Percentiles rank a stretch among this genome's conserved stretches.
These are phyloP conservation scores for Nomada ruficornis DNA, from an alignment of 2,888 invertebrate genomes.

Conservation along the genomic window DNA sequence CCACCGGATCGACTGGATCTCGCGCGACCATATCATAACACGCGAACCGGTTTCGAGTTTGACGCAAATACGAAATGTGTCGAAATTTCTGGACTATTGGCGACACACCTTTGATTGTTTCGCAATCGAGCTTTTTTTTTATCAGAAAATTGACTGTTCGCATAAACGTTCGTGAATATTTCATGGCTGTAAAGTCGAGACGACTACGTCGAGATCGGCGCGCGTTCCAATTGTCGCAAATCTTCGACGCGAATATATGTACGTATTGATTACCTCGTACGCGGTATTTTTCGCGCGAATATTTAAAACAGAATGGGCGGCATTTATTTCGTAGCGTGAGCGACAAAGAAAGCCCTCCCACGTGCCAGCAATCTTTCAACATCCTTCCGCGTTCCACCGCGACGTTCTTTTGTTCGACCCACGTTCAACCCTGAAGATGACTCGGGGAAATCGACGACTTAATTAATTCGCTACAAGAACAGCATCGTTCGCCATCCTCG, in stretches of 20 bases:
- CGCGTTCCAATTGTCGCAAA: too few species aligned
- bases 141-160: slow-evolving; percentile 44
- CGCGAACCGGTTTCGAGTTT: slow-evolving; percentile 54
- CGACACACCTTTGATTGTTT: slow-evolving; percentile 56
- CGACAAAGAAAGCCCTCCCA: slow-evolving; percentile 35
- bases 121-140: slow-evolving; percentile 40
- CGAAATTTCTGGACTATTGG: slow-evolving; percentile 53
- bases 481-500: slow-evolving; percentile 7
- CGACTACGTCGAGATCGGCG: too few species aligned
- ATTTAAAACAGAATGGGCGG: neutral
- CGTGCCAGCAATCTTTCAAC: slow-evolving; percentile 49
- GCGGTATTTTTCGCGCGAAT: neutral
- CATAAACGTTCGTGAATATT: neutral
- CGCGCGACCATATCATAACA: slow-evolving; percentile 47
- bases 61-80: slow-evolving; percentile 61
- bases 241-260: too few species aligned
- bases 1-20: slow-evolving; percentile 52
- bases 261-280: too few species aligned
- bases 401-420: slow-evolving; percentile 68
- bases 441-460: slow-evolving; percentile 62
- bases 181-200: too few species aligned
- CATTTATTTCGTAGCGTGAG: slow-evolving; percentile 8
- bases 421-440: slow-evolving; percentile 64
- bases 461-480: slow-evolving; percentile 64
- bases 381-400: slow-evolving; percentile 66